phyloP scores from a whole-genome alignment of 2,888 invertebrate genomes.

The Netelia virgata region DNA sequence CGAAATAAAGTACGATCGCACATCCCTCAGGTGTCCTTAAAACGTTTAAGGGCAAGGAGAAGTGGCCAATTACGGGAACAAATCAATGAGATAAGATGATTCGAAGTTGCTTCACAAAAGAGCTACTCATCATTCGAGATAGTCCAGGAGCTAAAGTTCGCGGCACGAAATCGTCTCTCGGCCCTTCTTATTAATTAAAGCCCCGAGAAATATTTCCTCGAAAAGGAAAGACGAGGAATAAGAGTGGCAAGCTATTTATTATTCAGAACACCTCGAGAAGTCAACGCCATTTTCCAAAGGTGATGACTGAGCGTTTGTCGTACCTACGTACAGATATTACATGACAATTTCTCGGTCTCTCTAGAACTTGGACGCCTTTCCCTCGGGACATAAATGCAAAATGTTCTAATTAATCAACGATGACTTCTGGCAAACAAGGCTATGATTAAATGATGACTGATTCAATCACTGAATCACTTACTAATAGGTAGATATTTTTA shows the following conservation, averaged over 20 bases:
- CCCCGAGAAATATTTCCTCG: neutral
- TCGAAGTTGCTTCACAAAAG: neutral
- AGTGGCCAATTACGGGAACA: constrained; percentile 32
- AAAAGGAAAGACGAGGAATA: neutral
- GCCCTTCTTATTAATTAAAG: constrained; percentile 21
- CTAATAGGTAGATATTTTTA: constrained; percentile 9
- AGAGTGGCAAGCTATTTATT: neutral
- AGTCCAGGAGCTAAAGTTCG: constrained; percentile 2
- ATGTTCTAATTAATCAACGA: neutral
- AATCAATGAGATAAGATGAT: neutral
- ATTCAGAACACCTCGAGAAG: neutral
- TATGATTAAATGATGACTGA: neutral
- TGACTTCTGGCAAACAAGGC: neutral
- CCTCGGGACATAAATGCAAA: neutral
- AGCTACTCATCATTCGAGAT: constrained; percentile 24
- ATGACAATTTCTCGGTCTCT: neutral
- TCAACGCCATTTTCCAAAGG: neutral
- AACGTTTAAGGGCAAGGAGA: neutral
- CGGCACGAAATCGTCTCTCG: neutral
- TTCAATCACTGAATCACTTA: constrained; percentile 5
- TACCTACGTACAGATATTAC: neutral
- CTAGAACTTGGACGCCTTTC: neutral
- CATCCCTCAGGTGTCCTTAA: neutral
- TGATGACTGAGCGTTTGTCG: neutral
- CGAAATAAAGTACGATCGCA: neutral